Conservation (phyloP, 2,888 invertebrate genomes). For the Hypsopygia costalis region DNA sequence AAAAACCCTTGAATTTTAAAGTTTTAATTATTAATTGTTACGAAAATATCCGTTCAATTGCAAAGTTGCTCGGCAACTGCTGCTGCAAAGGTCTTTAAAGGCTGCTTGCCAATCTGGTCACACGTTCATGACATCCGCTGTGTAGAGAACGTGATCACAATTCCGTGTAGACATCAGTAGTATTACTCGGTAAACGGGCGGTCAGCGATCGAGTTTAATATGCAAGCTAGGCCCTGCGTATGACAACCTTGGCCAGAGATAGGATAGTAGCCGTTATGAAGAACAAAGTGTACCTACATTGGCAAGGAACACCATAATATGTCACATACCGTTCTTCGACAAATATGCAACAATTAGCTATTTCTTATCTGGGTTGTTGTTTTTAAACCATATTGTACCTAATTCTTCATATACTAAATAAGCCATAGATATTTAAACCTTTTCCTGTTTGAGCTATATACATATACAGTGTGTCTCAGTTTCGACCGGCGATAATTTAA, state of each 20-base stretch:
- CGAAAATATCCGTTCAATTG: slow-evolving; percentile 48
- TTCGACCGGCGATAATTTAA: too few relatives aligned
- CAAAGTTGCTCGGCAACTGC: slow-evolving; percentile 55
- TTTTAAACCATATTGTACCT: too few relatives aligned
- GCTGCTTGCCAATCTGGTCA: slow-evolving; percentile 60
- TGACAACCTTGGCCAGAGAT: slow-evolving; percentile 54
- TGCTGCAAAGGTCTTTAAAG: slow-evolving; percentile 37
- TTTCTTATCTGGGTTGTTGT: too few relatives aligned
- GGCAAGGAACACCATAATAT: too few relatives aligned
- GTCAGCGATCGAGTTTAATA: slow-evolving; percentile 47
- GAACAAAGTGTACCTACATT: slow-evolving; percentile 43
- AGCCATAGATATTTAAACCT: too few relatives aligned
- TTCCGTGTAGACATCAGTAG: slow-evolving; percentile 37
- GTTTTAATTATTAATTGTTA: neutral
- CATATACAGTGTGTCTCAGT: too few relatives aligned
- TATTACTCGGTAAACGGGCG: slow-evolving; percentile 29
- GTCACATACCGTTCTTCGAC: too few relatives aligned
- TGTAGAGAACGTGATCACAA: slow-evolving; percentile 60
- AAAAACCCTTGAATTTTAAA: neutral
- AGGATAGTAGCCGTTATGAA: slow-evolving; percentile 61
- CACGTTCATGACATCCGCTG: slow-evolving; percentile 67
- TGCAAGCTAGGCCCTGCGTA: slow-evolving; percentile 38
- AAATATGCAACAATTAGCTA: too few relatives aligned
- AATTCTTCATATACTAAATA: too few relatives aligned
- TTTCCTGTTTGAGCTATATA: too few relatives aligned